Percentiles rank a stretch among this genome's conserved stretches.
These are phyloP conservation scores for Microcebus murinus DNA, from an alignment of 2,113 vertebrate species.

Conservation along the genomic window DNA sequence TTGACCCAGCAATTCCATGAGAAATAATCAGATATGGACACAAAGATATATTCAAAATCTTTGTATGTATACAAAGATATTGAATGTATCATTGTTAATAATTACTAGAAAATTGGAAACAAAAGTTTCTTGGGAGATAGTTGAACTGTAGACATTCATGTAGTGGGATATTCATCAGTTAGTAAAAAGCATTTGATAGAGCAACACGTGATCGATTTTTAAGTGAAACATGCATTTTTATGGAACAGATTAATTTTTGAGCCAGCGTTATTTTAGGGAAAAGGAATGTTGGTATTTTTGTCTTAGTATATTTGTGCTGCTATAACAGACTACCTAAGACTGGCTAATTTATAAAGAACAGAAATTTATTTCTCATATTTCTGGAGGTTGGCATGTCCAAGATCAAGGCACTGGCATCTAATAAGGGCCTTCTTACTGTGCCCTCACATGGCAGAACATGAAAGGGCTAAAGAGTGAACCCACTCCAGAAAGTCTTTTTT, in stretches of 20 bases:
- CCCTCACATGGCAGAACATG: background rate
- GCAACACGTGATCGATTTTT: background rate
- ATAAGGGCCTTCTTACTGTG: background rate
- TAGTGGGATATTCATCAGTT: background rate
- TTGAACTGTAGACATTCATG: background rate
- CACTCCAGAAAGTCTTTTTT: background rate
- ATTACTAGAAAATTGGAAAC: constrained; percentile 21
- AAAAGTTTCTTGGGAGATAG: background rate
- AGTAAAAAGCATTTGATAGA: background rate
- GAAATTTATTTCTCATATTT: background rate
- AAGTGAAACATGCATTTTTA: background rate
- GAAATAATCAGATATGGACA: background rate
- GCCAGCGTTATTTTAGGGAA: background rate
- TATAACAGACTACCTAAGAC: background rate
- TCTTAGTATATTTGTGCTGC: background rate
- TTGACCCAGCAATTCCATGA: background rate
- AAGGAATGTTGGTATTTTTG: background rate
- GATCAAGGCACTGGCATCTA: background rate
- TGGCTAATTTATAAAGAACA: background rate
- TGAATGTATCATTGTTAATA: background rate
- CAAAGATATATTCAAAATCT: background rate
- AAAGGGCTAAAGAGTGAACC: background rate
- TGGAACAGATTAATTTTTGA: constrained; percentile 19
- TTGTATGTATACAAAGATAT: background rate
- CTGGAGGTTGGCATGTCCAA: background rate